Percentiles rank a stretch among this genome's conserved stretches.
These are phyloP conservation scores for Beroe forskalii DNA, from an alignment of 37 sponge, comb jelly and placozoan species.

Conservation along the genomic window DNA sequence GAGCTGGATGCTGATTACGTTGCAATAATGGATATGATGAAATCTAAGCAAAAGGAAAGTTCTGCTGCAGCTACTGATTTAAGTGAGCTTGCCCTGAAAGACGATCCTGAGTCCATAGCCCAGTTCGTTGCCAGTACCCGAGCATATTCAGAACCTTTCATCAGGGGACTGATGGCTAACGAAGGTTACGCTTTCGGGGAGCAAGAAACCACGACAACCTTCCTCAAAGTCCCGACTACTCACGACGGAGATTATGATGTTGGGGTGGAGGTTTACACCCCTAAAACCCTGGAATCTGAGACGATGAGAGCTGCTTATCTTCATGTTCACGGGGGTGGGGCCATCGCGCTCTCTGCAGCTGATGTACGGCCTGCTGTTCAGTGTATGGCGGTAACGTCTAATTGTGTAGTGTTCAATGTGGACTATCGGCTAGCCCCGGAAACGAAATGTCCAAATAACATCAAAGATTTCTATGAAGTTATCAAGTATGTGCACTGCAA, in stretches of 20 bases:
- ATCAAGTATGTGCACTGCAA: background rate
- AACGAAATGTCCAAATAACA: conserved; percentile 14
- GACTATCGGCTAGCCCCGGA: conserved; percentile 25
- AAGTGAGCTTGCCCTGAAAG: background rate
- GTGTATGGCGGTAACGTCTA: background rate
- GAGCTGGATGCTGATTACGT: background rate
- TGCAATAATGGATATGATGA: background rate
- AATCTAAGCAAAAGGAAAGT: background rate
- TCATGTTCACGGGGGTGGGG: background rate
- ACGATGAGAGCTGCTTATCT: background rate
- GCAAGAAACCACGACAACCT: background rate
- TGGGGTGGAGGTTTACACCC: background rate
- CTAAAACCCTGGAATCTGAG: background rate
- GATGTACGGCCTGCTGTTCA: background rate
- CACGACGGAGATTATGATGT: conserved; percentile 21
- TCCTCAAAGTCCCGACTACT: background rate
- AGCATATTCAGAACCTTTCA: background rate
- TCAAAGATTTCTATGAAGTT: conserved; percentile 40
- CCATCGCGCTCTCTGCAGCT: background rate
- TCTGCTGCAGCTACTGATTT: background rate
- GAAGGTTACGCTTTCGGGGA: background rate
- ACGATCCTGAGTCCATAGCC: background rate
- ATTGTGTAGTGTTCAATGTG: conserved; percentile 8
- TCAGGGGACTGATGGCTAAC: background rate
- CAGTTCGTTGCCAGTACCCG: background rate